Evolutionary conservation across 1,140 invertebrate species (phyloP), one percentile per base, ranked within the genome.

Genomic region (Chionoecetes opilio): DNA sequence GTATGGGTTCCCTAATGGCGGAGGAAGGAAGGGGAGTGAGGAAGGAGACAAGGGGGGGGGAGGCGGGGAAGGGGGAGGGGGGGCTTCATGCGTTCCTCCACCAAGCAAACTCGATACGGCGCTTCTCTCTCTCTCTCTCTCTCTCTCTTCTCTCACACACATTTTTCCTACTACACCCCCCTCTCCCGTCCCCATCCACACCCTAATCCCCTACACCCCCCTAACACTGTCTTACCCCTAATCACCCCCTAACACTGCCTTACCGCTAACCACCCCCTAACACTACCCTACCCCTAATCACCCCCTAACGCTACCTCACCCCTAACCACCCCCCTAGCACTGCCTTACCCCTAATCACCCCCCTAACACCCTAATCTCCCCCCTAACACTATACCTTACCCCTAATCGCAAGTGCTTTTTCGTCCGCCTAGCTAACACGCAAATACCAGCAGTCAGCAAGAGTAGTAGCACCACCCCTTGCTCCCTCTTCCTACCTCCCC

Each of bases 21-120:
- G n/a, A n/a, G 63, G 63, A 75, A 75, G 63, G 63, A 75, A 75
- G 63, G 63, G 63, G 11, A 53, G 63, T 75, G 63, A 75, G n/a
- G 63, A 26, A 75, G n/a, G 63, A 75, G 63, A 75, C 21, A n/a
- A 26, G 63, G n/a, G 21, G 21, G 63, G 8, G 41, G 41, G 41
- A n/a, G n/a, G n/a, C n/a, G n/a, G n/a, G n/a, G n/a, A n/a, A n/a
- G n/a, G 14, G 41, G 41, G 41, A 46, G 41, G 41, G 41, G 14
- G 41, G 41, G 41, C 41, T 46, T 46, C 41, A 14, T 14, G 5
- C 5, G 41, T 14, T 46, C 41, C 41, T 8, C 41, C 41, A 46
- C 5, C 41, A 5, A 46, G 5, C 5, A 5, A 5, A 32, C 85
- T 87, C 85, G 31, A 3, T 86, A 8, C 29, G 2, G 9, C 29